Base-by-base conservation (phyloP, 2,888 invertebrate species). In the Thalpophila matura region DNA sequence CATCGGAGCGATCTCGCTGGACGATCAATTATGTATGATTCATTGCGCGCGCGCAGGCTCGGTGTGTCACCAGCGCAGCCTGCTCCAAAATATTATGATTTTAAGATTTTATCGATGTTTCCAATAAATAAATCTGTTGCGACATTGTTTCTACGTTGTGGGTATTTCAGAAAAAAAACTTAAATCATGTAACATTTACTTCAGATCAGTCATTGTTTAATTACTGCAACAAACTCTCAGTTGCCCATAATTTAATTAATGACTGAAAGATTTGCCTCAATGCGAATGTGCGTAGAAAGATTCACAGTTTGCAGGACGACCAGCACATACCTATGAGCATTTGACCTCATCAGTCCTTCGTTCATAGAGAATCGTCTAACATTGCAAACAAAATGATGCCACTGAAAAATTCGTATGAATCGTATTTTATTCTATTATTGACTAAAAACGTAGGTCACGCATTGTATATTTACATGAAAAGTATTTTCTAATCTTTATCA, bases 11-110 rank as follows among this genome's bases (percentile, higher is more conserved):
- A 78, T 81, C 81, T 80, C 72, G 74, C 64, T 72, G 67, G 74
- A 61, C 78, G 86, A 94, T 94, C 94, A 91, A 94, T 94, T 92
- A 94, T 91, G 83, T 90, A 89, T 92, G 92, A 91, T 90, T 89
- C 91, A 91, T 91, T 91, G 92, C 87, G 80, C 86, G 84, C 86
- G 86, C 87, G 83, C 81, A 80, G 77, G 81, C 82, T 82, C 79
- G 66, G 61, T 85, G 83, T 83, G 83, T 82, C 85, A 86, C 86
- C 84, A 27, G 43, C 42, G 46, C 62, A 35, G 46, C 29, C 53
- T 58, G 62, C 68, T 89, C 88, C 89, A 87, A 92, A 93, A 93
- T 93, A 92, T 93, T 93, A 86, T 93, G 93, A 92, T 93, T 86
- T 76, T 86, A 86, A 93, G 93, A 93, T 84, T 59, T 89, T 91